These are phyloP conservation scores for Anoplolepis gracilipes DNA, from an alignment of 1,140 invertebrate genomes.

Conservation along the genomic window DNA sequence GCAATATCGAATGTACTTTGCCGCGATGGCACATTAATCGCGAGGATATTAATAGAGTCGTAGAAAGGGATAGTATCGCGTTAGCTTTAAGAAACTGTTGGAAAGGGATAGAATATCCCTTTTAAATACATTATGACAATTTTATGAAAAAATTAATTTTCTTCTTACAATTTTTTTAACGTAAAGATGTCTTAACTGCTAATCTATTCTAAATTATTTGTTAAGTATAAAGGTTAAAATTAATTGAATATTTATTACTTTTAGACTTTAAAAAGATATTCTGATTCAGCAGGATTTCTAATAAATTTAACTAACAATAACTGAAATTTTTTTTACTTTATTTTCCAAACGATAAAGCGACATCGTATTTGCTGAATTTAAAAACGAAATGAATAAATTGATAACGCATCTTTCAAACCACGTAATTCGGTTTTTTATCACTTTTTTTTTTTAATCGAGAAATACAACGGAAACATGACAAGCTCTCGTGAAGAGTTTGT, in stretches of 20 bases:
- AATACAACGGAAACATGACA: background rate
- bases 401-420: conserved; percentile 23
- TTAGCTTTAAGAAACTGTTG: no score
- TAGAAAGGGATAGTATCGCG: background rate
- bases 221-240: no score
- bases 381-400: conserved; percentile 27
- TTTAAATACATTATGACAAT: no score
- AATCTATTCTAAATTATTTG: no score
- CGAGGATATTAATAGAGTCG: conserved; percentile 25
- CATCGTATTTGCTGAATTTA: background rate
- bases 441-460: conserved; percentile 9
- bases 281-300: background rate
- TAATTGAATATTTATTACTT: no score
- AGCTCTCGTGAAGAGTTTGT: conserved; percentile 21
- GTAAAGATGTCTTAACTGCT: no score
- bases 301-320: background rate
- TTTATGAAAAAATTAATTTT: no score
- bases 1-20: conserved; percentile 4
- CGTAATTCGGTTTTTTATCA: conserved; percentile 10
- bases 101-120: no score
- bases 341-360: background rate
- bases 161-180: no score
- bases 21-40: conserved; percentile 18
- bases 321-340: background rate
- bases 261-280: background rate